Evolutionary conservation across 2,888 invertebrate genomes (phyloP).

Genomic region (Operophtera brumata): DNA sequence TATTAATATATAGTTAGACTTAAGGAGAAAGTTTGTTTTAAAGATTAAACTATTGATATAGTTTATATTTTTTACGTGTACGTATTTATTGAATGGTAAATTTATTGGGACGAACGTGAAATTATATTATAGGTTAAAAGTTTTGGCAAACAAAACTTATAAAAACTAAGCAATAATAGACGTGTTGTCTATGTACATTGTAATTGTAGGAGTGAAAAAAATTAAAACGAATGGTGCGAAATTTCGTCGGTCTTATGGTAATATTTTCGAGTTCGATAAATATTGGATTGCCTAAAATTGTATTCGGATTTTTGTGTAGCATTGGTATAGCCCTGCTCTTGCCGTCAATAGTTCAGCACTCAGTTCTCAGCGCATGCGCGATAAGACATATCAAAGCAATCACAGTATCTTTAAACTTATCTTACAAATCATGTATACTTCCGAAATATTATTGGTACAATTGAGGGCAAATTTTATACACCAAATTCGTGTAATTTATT

Average conservation of each 20-base stretch:
- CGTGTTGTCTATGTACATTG: constrained; percentile 77
- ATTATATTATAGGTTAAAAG: constrained; percentile 77
- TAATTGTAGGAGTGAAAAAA: constrained; percentile 71
- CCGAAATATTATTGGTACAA: constrained; percentile 31
- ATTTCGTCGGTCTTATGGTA: constrained; percentile 72
- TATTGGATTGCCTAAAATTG: constrained; percentile 70
- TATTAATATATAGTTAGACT: constrained; percentile 80
- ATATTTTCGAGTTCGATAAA: constrained; percentile 55
- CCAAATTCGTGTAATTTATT: constrained; percentile 47
- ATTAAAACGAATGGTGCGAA: constrained; percentile 76
- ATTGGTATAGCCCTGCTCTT: constrained; percentile 69
- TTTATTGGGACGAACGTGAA: constrained; percentile 79
- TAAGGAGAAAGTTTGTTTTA: constrained; percentile 77
- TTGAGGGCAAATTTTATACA: constrained; percentile 45
- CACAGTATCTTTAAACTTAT: constrained; percentile 49
- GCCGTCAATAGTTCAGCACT: constrained; percentile 52
- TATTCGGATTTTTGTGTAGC: constrained; percentile 67
- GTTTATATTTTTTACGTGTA: constrained; percentile 82
- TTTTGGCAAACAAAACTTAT: constrained; percentile 76
- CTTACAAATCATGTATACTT: constrained; percentile 33
- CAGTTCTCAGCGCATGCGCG: constrained; percentile 50
- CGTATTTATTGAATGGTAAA: constrained; percentile 81
- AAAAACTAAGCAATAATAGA: constrained; percentile 80
- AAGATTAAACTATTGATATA: constrained; percentile 82
- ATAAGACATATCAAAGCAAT: constrained; percentile 74